Conservation (phyloP, 2,113 vertebrate genomes). For the Ophiodon elongatus region DNA sequence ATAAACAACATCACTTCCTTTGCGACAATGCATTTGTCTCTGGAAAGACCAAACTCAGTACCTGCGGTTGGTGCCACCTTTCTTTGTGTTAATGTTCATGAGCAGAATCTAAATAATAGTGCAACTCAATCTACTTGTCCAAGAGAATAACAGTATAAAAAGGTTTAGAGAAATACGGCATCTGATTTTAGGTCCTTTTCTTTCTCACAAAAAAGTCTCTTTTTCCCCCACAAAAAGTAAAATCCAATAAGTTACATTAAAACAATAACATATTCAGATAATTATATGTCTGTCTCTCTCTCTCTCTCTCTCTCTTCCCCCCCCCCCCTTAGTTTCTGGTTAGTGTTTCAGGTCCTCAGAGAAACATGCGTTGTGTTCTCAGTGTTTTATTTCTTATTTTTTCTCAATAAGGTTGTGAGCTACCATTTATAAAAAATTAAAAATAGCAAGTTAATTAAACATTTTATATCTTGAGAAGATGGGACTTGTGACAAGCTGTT, state of each 20-base stretch:
- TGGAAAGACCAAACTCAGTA: not conserved
- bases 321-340: too few relatives aligned
- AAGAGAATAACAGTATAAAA: not conserved
- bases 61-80: not conserved
- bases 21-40: conserved; percentile 5
- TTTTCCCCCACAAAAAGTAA: not conserved
- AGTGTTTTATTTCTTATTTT: not conserved
- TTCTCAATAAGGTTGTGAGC: not conserved
- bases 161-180: not conserved
- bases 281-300: too few relatives aligned
- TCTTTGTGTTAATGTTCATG: not conserved
- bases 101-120: not conserved
- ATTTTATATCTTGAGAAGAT: not conserved
- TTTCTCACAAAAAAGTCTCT: too few relatives aligned
- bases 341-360: not conserved
- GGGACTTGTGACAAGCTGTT: conserved; percentile 12
- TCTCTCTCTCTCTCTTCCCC: too few relatives aligned
- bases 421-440: conserved; percentile 6
- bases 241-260: not conserved
- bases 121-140: not conserved
- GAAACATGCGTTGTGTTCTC: not conserved
- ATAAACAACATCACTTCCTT: conserved; percentile 23
- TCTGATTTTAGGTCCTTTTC: not conserved
- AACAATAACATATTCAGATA: not conserved
- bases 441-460: conserved; percentile 13